These are phyloP conservation scores for Hydriomena furcata DNA, from an alignment of 2,888 invertebrate genomes.

Conservation along the genomic window DNA sequence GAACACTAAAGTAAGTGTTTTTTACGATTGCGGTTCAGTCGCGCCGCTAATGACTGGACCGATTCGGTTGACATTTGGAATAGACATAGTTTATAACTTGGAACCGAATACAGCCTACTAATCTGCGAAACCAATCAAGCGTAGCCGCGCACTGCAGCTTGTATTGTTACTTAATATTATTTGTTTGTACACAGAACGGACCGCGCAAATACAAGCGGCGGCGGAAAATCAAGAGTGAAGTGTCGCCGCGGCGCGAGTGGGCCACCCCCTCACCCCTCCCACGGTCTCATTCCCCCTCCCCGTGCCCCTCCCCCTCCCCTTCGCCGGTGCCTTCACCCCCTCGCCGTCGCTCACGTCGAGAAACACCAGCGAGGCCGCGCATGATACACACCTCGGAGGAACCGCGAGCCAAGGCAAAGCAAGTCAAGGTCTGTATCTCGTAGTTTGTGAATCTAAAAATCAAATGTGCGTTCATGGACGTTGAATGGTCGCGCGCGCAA, in stretches of 20 bases:
- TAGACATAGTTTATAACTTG: no score
- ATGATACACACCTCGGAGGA: constrained; percentile 89
- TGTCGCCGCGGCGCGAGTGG: constrained; percentile 47
- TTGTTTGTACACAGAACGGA: constrained; percentile 77
- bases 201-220: constrained; percentile 92
- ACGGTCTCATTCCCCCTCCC: constrained; percentile 75
- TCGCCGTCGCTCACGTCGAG: constrained; percentile 43
- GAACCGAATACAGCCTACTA: no score
- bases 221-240: constrained; percentile 85
- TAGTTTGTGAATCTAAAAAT: no score
- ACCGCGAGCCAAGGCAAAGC: constrained; percentile 85
- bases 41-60: no score
- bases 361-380: constrained; percentile 83
- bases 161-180: no score
- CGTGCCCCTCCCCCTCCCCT: constrained; percentile 43
- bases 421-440: constrained; percentile 61
- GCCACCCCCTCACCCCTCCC: constrained; percentile 35
- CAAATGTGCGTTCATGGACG: no score
- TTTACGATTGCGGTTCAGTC: no score
- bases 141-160: no score
- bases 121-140: no score
- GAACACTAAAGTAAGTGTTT: no score
- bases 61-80: no score
- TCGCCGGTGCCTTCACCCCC: constrained; percentile 35
- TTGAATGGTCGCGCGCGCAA: no score